Evolutionary conservation across 35 echinoderm and acorn worm genomes (phyloP).

Genomic region (Strongylocentrotus purpuratus): DNA sequence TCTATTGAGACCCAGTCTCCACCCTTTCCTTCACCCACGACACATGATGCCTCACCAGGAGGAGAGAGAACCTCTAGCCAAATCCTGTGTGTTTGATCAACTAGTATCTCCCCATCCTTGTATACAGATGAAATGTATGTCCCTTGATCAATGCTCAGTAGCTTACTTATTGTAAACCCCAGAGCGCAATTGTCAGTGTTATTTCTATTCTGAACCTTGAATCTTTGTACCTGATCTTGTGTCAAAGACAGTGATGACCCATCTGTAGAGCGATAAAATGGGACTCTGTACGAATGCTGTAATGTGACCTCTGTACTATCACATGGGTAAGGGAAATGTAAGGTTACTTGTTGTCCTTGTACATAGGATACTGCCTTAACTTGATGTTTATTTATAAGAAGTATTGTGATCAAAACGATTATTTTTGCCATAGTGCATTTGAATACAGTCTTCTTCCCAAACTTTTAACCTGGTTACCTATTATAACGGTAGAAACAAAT

Average conservation of each 20-base stretch:
- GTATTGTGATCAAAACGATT: not conserved
- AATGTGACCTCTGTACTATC: not conserved
- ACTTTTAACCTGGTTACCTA: too few species aligned
- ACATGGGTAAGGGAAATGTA: not conserved
- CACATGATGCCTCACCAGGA: not conserved
- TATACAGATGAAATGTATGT: not conserved
- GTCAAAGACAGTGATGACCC: not conserved
- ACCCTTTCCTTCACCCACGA: not conserved
- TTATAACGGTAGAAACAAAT: too few species aligned
- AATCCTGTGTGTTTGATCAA: not conserved
- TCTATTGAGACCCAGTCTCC: not conserved
- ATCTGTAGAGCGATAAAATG: not conserved
- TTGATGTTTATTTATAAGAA: not conserved
- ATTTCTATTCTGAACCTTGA: not conserved
- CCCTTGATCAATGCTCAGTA: not conserved
- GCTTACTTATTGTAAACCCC: not conserved
- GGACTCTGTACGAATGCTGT: not conserved
- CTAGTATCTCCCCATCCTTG: not conserved
- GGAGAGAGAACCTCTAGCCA: not conserved
- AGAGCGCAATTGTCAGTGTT: not conserved
- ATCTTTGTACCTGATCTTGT: not conserved
- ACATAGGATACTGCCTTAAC: not conserved
- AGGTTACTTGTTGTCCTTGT: not conserved
- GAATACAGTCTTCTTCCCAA: too few species aligned
- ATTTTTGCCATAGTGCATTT: not conserved